A percentile compares a stretch with the other conserved stretches of the same genome.
phyloP scores from a whole-genome alignment of 2,113 vertebrate species.

The Polypterus senegalus region DNA sequence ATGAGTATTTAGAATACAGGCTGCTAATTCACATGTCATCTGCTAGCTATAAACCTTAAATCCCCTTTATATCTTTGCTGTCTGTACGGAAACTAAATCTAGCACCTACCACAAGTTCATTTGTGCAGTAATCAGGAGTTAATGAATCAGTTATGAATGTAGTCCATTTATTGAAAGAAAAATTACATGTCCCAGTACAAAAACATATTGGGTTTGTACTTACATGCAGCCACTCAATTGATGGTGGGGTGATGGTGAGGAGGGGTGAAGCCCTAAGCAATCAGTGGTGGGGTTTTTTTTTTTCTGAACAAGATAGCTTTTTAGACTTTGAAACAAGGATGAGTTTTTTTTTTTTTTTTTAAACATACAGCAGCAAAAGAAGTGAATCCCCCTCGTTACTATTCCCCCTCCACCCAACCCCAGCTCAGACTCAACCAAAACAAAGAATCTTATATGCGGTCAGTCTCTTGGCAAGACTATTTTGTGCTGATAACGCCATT shows the following conservation, averaged over 20 bases:
- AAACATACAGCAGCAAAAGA: constrained; percentile 32
- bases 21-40: constrained; percentile 43
- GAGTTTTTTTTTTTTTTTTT: constrained; percentile 43
- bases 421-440: constrained; percentile 66
- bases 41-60: constrained; percentile 26
- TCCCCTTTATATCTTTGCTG: constrained; percentile 21
- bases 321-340: constrained; percentile 54
- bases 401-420: constrained; percentile 22
- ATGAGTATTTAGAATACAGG: constrained; percentile 52
- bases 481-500: constrained; percentile 69
- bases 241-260: no score
- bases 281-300: constrained; percentile 31
- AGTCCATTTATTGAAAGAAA: constrained; percentile 49
- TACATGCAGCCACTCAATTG: constrained; percentile 24
- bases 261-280: constrained; percentile 33
- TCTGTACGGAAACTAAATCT: constrained; percentile 13
- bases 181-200: constrained; percentile 39
- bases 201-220: constrained; percentile 30
- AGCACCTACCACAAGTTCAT: constrained; percentile 18
- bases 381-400: background rate
- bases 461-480: constrained; percentile 58
- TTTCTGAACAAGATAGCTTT: constrained; percentile 66
- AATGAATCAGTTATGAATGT: constrained; percentile 49
- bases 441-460: constrained; percentile 83
- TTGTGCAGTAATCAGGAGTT: constrained; percentile 44